A percentile compares a stretch with the other conserved stretches of the same genome.
Conservation (phyloP, 2,113 vertebrate genomes). For the Cnemophilus loriae region DNA sequence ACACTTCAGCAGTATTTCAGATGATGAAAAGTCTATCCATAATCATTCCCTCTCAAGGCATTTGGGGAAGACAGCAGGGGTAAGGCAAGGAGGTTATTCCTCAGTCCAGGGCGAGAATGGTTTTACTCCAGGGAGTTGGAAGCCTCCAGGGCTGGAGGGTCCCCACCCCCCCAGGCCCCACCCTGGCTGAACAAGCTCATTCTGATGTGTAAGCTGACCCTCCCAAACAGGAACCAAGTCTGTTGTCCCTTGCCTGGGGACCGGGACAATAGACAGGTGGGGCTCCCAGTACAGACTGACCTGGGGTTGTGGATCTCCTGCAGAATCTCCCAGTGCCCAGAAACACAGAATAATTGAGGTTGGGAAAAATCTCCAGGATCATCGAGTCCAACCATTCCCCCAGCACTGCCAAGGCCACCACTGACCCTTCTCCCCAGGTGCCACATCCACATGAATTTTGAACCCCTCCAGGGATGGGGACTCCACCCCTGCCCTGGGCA, state of each 20-base stretch:
- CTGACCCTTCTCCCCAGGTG: accelerated
- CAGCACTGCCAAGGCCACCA: background rate
- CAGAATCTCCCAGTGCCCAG: background rate
- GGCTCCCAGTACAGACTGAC: accelerated
- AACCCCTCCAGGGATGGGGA: background rate
- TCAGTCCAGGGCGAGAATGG: background rate
- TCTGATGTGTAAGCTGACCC: background rate
- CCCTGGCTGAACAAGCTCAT: background rate
- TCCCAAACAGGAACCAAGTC: background rate
- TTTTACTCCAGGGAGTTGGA: background rate
- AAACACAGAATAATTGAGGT: background rate
- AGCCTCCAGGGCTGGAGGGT: background rate
- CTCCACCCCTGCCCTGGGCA: background rate
- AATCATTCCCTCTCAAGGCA: background rate
- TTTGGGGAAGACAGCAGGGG: background rate
- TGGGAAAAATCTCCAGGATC: background rate
- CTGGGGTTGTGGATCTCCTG: background rate
- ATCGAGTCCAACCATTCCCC: background rate
- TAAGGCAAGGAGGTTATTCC: background rate
- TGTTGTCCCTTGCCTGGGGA: background rate
- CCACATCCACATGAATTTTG: background rate
- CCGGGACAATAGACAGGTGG: background rate
- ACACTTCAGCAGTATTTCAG: background rate
- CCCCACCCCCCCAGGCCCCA: background rate
- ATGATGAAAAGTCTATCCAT: background rate